Evolutionary conservation across 1,140 invertebrate species (phyloP), one percentile per base, ranked within the genome.

Genomic region (Eciton burchellii): DNA sequence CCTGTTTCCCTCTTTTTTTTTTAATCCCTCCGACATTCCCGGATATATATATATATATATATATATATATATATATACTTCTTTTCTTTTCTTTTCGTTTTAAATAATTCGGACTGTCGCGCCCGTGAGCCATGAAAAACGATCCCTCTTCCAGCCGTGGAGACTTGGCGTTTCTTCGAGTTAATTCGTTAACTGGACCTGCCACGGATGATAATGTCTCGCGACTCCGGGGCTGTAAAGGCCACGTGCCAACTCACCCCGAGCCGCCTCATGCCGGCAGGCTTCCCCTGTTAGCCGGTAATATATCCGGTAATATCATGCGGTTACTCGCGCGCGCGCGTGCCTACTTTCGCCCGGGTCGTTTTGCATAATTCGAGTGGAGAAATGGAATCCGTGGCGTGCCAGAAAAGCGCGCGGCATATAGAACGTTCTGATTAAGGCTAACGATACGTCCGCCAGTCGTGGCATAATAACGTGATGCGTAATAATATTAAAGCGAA

Each of bases 281-380:
- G 14, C 12, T 49, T 43, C 26, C 6, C 60, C 6, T 19, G 4
- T 65, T 65, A n/a, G 1, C 16, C 29, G 43, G 14, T 68, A 70
- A 70, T 70, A 70, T 70, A 57, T 70, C 49, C 29, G 12, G 43
- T 70, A 70, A 79, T 70, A 79, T 57, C 49, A 19, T 49, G 66
- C 35, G 35, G 35, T 21, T 65, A 52, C 60, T 68, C 74, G 63
- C 63, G 63, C 49, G 47, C 62, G 29, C 62, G 74, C 14, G 52
- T 49, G 41, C 45, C 66, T 71, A 73, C 54, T 81, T 72, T 74
- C 26, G 54, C 70, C n/a, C 43, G 52, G 3, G 24, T 49, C 41
- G 63, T 68, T 79, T 79, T 79, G 74, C 74, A 79, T 79, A 79
- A 79, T 81, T 81, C 56, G 79, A 81, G 21, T 41, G 21, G 79